Evolutionary conservation across 2,113 vertebrate species (phyloP).

Genomic region (Benitochromis conjunctus): DNA sequence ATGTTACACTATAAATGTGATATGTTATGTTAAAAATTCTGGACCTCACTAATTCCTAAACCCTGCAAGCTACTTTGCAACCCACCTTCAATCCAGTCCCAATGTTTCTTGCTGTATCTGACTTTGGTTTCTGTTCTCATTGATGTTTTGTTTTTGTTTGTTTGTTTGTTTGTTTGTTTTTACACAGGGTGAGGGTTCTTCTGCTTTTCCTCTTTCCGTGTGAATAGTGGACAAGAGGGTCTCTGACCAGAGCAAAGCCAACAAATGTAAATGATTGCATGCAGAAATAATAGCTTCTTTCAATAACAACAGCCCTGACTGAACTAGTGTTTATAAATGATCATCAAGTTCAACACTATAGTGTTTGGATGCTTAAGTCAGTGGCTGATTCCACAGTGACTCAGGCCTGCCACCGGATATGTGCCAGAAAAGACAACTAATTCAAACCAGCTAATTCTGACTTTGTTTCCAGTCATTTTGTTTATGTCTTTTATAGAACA

Average conservation of each 20-base stretch:
- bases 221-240: background rate
- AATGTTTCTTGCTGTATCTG: background rate
- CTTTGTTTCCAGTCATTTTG: conserved; percentile 32
- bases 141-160: background rate
- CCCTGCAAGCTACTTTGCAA: background rate
- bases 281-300: background rate
- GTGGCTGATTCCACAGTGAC: conserved; percentile 14
- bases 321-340: background rate
- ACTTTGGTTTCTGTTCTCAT: background rate
- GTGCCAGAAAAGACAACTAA: conserved; percentile 30
- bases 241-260: background rate
- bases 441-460: conserved; percentile 38
- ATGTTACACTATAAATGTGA: no score
- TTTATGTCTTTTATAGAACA: background rate
- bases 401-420: background rate
- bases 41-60: no score
- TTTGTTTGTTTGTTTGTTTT: background rate
- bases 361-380: background rate
- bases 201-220: background rate
- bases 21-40: no score
- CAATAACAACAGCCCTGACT: background rate
- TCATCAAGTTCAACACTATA: background rate
- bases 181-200: background rate
- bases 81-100: background rate
- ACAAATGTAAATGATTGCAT: background rate